These are phyloP conservation scores for Idaea biselata DNA, from an alignment of 2,888 invertebrate species.

Conservation along the genomic window DNA sequence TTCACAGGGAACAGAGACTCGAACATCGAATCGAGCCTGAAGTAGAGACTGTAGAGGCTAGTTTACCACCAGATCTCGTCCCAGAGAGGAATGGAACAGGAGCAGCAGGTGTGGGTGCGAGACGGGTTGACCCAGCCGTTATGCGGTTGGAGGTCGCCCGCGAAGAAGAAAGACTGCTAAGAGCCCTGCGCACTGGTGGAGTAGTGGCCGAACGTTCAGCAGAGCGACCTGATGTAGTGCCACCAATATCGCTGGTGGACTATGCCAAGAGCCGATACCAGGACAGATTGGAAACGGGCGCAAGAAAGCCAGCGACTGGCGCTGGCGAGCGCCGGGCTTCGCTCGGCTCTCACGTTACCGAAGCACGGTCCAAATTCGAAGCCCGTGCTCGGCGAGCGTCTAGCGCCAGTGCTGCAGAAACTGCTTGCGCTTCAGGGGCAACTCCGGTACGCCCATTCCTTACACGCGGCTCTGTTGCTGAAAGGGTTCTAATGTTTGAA, in stretches of 20 bases:
- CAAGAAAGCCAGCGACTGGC: slow-evolving; percentile 68
- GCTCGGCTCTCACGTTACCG: slow-evolving; percentile 74
- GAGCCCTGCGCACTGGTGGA: slow-evolving; percentile 87
- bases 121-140: slow-evolving; percentile 74
- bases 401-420: slow-evolving; percentile 65
- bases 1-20: slow-evolving; percentile 52
- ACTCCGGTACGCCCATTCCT: slow-evolving; percentile 90
- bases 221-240: slow-evolving; percentile 74
- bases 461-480: slow-evolving; percentile 94
- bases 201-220: slow-evolving; percentile 71
- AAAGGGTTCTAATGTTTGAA: slow-evolving; percentile 94
- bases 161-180: slow-evolving; percentile 89
- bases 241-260: slow-evolving; percentile 81
- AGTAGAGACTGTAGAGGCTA: slow-evolving; percentile 83
- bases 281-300: slow-evolving; percentile 77
- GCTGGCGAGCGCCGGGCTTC: slow-evolving; percentile 71
- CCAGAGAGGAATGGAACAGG: slow-evolving; percentile 72
- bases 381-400: slow-evolving; percentile 75
- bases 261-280: slow-evolving; percentile 84
- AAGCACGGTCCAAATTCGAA: slow-evolving; percentile 74
- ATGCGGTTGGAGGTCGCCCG: slow-evolving; percentile 87
- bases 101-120: slow-evolving; percentile 54
- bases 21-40: slow-evolving; percentile 67
- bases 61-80: slow-evolving; percentile 82
- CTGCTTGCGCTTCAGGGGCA: slow-evolving; percentile 54